phyloP scores from a whole-genome alignment of 2,888 invertebrate species.

The Mesorhabditis spiculigera region DNA sequence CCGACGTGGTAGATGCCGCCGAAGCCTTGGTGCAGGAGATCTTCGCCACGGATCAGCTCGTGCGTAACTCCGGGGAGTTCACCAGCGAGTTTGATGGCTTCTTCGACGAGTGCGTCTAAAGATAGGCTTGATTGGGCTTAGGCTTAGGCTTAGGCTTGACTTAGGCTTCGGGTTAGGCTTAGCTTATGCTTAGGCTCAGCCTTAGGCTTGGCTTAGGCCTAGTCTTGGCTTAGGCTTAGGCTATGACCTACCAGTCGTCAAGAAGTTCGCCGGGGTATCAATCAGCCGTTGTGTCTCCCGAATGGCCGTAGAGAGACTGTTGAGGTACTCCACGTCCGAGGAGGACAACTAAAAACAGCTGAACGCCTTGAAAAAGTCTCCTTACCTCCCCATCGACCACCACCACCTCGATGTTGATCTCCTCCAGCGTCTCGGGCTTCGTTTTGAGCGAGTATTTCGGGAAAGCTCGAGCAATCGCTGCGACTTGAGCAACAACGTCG shows the following conservation, averaged over 20 bases:
- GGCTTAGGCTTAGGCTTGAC: too few relatives aligned
- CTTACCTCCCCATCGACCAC: slow-evolving; percentile 34
- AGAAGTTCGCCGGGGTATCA: slow-evolving; percentile 81
- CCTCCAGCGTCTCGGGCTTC: slow-evolving; percentile 10
- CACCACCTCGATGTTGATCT: slow-evolving; percentile 45
- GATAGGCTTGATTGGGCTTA: background rate
- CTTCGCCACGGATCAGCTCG: slow-evolving; percentile 77
- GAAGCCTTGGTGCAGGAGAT: slow-evolving; percentile 74
- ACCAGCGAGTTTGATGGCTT: slow-evolving; percentile 63
- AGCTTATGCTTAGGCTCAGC: too few relatives aligned
- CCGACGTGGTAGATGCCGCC: slow-evolving; percentile 82
- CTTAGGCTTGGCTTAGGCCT: too few relatives aligned
- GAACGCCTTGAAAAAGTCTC: slow-evolving; percentile 32
- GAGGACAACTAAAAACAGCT: slow-evolving; percentile 15
- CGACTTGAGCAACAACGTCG: slow-evolving; percentile 76
- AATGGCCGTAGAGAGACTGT: slow-evolving; percentile 61
- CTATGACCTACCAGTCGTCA: slow-evolving; percentile 64
- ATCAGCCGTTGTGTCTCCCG: slow-evolving; percentile 77
- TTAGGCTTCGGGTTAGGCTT: too few relatives aligned
- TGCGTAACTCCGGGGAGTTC: slow-evolving; percentile 40
- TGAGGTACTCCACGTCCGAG: slow-evolving; percentile 58
- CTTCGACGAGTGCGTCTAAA: slow-evolving; percentile 69
- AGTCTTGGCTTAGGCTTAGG: too few relatives aligned
- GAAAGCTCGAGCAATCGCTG: slow-evolving; percentile 77
- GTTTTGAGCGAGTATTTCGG: slow-evolving; percentile 72